A percentile compares a stretch with the other conserved stretches of the same genome.
These are phyloP conservation scores for Chlamydotis undulata DNA, from an alignment of 2,113 vertebrate species.

Conservation along the genomic window DNA sequence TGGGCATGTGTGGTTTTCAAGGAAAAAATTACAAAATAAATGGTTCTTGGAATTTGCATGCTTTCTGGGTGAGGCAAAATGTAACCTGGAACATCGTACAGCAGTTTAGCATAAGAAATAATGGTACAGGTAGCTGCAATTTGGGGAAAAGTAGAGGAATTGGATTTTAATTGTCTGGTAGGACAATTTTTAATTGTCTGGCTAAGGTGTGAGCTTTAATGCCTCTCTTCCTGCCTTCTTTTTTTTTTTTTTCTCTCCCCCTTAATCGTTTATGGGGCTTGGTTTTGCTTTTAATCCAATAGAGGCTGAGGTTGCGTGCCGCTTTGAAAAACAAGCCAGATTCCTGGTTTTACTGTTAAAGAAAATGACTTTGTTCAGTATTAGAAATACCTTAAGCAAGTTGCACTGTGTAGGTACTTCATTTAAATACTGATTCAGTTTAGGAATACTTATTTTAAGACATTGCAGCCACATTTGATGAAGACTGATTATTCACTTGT, in stretches of 20 bases:
- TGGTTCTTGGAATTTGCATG: accelerated
- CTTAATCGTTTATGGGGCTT: background rate
- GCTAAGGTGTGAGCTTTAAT: background rate
- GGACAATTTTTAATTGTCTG: background rate
- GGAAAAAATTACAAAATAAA: background rate
- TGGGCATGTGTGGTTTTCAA: background rate
- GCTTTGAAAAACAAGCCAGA: background rate
- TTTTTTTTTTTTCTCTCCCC: background rate
- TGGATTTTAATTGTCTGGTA: background rate
- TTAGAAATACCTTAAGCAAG: background rate
- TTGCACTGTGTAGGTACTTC: background rate
- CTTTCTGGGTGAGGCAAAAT: background rate
- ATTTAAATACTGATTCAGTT: background rate
- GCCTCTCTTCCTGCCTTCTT: background rate
- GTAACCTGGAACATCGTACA: background rate
- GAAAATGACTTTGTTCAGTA: background rate
- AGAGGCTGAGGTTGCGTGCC: accelerated
- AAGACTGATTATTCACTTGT: background rate
- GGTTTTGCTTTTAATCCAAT: background rate
- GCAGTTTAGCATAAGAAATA: background rate
- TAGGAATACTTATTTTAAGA: background rate
- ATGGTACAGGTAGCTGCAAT: background rate
- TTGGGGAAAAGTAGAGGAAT: background rate
- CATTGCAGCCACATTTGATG: background rate
- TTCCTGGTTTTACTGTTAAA: background rate